Evolutionary conservation across 2,888 invertebrate species (phyloP).

Genomic region (Epirrhoe alternata): DNA sequence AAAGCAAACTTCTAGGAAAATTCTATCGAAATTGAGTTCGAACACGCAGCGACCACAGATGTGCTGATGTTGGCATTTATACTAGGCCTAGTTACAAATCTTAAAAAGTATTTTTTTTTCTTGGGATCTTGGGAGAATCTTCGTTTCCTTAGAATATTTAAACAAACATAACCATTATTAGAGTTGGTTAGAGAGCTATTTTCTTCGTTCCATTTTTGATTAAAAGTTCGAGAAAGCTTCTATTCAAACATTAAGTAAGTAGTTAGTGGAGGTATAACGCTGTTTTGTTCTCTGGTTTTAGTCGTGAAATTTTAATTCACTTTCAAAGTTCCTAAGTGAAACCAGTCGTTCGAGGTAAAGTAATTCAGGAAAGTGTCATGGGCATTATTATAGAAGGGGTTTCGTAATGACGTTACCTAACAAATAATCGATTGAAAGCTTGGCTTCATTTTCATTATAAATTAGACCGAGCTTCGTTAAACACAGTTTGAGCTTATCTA

Average conservation of each 20-base stretch:
- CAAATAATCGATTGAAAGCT: constrained; percentile 4
- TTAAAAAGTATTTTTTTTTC: background rate
- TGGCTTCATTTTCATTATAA: background rate
- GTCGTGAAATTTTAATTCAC: constrained; percentile 34
- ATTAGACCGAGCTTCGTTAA: background rate
- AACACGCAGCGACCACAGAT: background rate
- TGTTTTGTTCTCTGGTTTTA: constrained; percentile 32
- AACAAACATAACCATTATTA: constrained; percentile 10
- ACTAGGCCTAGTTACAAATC: background rate
- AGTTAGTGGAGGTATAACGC: constrained; percentile 17
- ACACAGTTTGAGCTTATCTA: background rate
- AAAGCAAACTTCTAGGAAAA: constrained; percentile 23
- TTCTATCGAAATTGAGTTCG: background rate
- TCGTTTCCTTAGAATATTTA: background rate
- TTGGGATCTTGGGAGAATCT: background rate
- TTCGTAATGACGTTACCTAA: background rate
- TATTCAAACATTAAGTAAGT: constrained; percentile 28
- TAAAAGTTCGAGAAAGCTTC: constrained; percentile 32
- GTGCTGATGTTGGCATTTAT: background rate
- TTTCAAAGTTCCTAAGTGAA: constrained; percentile 29
- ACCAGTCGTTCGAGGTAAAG: constrained; percentile 20
- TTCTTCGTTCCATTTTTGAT: constrained; percentile 25
- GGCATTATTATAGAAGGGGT: constrained; percentile 11
- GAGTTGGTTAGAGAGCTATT: constrained; percentile 13
- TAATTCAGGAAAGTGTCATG: constrained; percentile 10